These are phyloP conservation scores for Enteromius unitaeniatus DNA, from an alignment of 2,797 vertebrate genomes.

Conservation along the genomic window DNA sequence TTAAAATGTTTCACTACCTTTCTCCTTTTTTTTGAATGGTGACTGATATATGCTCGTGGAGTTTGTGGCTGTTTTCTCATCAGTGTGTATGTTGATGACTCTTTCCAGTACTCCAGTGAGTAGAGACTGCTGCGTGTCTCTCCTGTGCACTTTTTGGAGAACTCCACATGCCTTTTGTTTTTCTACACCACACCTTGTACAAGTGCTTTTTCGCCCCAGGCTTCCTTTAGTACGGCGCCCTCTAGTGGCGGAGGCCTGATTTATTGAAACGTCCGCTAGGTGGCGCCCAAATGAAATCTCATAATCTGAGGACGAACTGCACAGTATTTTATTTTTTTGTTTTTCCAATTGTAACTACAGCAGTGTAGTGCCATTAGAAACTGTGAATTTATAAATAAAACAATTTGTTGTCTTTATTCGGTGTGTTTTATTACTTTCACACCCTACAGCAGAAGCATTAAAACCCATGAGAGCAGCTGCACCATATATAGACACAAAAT, in stretches of 20 bases:
- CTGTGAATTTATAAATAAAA: slow-evolving; percentile 99
- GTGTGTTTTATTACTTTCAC: neutral
- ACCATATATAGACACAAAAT: neutral
- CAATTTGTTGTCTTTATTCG: slow-evolving; percentile 80
- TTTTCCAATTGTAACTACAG: slow-evolving; percentile 86
- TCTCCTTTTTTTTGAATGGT: slow-evolving; percentile 64
- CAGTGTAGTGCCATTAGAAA: slow-evolving; percentile 99
- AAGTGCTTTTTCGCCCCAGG: slow-evolving; percentile 80
- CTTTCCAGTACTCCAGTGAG: slow-evolving; percentile 63
- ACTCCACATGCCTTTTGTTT: slow-evolving; percentile 82
- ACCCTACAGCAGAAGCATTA: neutral
- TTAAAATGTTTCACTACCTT: slow-evolving; percentile 45
- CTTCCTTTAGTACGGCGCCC: slow-evolving; percentile 35
- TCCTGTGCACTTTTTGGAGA: slow-evolving; percentile 91
- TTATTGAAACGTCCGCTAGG: slow-evolving; percentile 71
- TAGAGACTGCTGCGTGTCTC: slow-evolving; percentile 67
- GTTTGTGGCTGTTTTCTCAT: slow-evolving; percentile 39
- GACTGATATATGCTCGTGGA: slow-evolving; percentile 58
- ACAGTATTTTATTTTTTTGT: slow-evolving; percentile 71
- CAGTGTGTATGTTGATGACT: slow-evolving; percentile 60
- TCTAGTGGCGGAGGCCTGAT: slow-evolving; percentile 69
- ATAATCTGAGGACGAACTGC: slow-evolving; percentile 76
- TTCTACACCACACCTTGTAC: slow-evolving; percentile 76
- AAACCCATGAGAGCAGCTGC: neutral
- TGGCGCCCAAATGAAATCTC: slow-evolving; percentile 51